Base-by-base conservation (phyloP, 2,888 invertebrate genomes). In the Dione vanillae region DNA sequence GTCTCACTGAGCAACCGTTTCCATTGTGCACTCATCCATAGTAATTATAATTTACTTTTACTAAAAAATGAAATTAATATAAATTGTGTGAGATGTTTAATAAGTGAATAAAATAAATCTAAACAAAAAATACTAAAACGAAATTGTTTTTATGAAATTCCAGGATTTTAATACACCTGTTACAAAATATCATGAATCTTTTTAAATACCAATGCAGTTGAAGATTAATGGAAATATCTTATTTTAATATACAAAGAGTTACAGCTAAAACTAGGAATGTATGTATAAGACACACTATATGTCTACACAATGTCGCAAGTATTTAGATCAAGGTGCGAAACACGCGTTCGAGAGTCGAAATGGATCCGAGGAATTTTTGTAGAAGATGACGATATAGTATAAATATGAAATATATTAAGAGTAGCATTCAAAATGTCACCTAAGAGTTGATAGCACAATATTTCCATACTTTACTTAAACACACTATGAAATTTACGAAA, bases 321-420 rank as follows among this genome's bases (percentile, higher is more conserved):
- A 93, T 93, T 92, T 92, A 92, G 92, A 92, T 93, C 92, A 93
- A 93, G 92, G 92, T 92, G 92, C 88, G 88, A 91, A 90, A 89
- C 89, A 87, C 88, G 90, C 89, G 89, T 85, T 88, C 89, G 88
- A 88, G 89, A 90, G 88, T 86, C 84, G 89, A 89, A 89, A 90
- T 85, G 86, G 87, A 86, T 86, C 86, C 83, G 87, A 84, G 88
- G 89, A 87, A 88, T 92, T 90, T 90, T 89, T 86, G 86, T 86
- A 84, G 87, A 88, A 87, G 88, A 91, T 87, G 87, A 88, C 43
- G 37, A 61, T 52, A 61, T 45, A 47, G 54, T 54, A 52, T 64
- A 52, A 59, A 67, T 64, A 37, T 40, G 5, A 14, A 16, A 14
- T 20, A 35, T 43, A 27, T 41, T 59, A 20, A 59, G 11, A 37